Evolutionary conservation across 2,888 invertebrate genomes (phyloP).

Genomic region (Neocrepidodera transversa): DNA sequence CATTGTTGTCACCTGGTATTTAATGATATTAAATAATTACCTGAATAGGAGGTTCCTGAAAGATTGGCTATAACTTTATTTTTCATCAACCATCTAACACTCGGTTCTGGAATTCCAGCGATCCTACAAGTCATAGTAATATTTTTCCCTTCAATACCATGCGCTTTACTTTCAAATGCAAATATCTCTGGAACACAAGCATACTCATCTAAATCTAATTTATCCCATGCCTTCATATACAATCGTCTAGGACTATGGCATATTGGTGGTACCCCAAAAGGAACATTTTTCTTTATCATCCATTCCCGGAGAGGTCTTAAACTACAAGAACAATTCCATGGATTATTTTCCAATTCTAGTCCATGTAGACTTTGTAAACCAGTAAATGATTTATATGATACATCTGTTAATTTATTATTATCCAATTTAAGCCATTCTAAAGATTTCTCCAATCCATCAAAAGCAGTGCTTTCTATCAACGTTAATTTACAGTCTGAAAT

Average conservation of each 20-base stretch:
- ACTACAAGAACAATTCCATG: slow-evolving; percentile 83
- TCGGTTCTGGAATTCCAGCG: slow-evolving; percentile 73
- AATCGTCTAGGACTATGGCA: slow-evolving; percentile 73
- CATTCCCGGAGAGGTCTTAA: slow-evolving; percentile 77
- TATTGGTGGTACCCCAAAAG: slow-evolving; percentile 73
- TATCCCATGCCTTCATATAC: slow-evolving; percentile 74
- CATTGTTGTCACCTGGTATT: no score
- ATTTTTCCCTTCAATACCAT: slow-evolving; percentile 75
- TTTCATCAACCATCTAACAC: slow-evolving; percentile 75
- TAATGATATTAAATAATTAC: no score
- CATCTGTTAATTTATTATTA: slow-evolving; percentile 73
- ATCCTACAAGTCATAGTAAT: slow-evolving; percentile 77
- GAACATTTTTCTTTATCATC: slow-evolving; percentile 81
- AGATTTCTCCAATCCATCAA: slow-evolving; percentile 74
- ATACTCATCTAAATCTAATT: slow-evolving; percentile 79
- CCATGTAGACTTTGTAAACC: slow-evolving; percentile 75
- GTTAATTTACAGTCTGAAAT: slow-evolving; percentile 75
- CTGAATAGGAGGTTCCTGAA: slow-evolving; percentile 51
- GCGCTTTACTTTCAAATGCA: slow-evolving; percentile 66
- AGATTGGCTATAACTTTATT: slow-evolving; percentile 75
- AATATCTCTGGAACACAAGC: slow-evolving; percentile 78
- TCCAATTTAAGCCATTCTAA: slow-evolving; percentile 81
- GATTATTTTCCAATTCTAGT: slow-evolving; percentile 78
- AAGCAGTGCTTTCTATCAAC: slow-evolving; percentile 73
- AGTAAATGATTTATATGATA: slow-evolving; percentile 72